A percentile compares a stretch with the other conserved stretches of the same genome.
phyloP scores from a whole-genome alignment of 2,888 invertebrate species.

The Cremastinae sp. region DNA sequence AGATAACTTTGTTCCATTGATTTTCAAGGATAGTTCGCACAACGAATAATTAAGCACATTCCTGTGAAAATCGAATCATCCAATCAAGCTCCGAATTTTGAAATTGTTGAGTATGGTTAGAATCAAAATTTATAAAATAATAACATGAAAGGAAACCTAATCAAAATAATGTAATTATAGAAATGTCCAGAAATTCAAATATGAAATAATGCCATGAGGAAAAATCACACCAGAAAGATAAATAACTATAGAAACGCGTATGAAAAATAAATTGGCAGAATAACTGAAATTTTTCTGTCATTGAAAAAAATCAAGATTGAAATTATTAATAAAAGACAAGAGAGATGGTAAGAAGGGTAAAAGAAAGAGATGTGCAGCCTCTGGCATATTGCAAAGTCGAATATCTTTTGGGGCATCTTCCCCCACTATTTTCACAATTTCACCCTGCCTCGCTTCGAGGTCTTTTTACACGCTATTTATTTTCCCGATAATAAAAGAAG shows the following conservation, averaged over 20 bases:
- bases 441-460: not conserved
- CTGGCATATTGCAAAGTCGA: conserved; percentile 36
- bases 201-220: too few relatives aligned
- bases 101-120: not conserved
- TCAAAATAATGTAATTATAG: not conserved
- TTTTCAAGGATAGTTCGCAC: not conserved
- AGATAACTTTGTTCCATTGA: too few relatives aligned
- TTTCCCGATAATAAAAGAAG: conserved; percentile 50
- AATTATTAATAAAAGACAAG: too few relatives aligned
- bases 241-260: not conserved
- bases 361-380: not conserved
- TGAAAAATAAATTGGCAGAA: too few relatives aligned
- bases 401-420: conserved; percentile 28
- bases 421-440: not conserved
- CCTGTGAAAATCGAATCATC: conserved; percentile 27
- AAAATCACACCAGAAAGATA: too few relatives aligned
- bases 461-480: conserved; percentile 33
- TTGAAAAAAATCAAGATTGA: too few relatives aligned
- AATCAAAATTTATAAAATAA: not conserved
- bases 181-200: too few relatives aligned
- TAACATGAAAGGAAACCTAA: not conserved
- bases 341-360: conserved; percentile 1
- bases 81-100: conserved; percentile 17
- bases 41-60: conserved; percentile 37
- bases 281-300: not conserved